Percentiles rank a stretch among this genome's conserved stretches.
These are phyloP conservation scores for Eupsilia transversa DNA, from an alignment of 2,888 invertebrate genomes.

Conservation along the genomic window DNA sequence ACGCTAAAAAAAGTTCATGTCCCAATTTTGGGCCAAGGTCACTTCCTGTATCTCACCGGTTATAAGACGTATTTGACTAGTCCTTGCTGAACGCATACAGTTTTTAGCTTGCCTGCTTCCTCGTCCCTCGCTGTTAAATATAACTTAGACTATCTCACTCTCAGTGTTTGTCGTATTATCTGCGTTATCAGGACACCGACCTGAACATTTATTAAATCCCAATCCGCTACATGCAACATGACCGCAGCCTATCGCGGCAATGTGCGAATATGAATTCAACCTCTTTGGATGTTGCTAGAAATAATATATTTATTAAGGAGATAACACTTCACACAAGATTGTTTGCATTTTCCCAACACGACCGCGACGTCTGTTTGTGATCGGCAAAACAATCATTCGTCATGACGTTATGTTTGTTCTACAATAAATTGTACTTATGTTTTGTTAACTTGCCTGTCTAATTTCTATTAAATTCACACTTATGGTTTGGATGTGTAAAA, in stretches of 20 bases:
- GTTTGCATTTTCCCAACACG: conserved; percentile 60
- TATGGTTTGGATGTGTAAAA: conserved; percentile 33
- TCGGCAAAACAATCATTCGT: conserved; percentile 55
- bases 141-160: neutral
- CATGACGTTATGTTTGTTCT: conserved; percentile 35
- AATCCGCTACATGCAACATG: conserved; percentile 11
- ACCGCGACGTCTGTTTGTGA: conserved; percentile 52
- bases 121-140: neutral
- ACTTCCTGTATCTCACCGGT: neutral
- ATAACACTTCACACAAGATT: conserved; percentile 50
- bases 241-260: conserved; percentile 25
- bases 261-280: conserved; percentile 63
- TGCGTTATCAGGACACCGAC: neutral
- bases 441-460: conserved; percentile 38
- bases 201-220: neutral
- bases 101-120: no score
- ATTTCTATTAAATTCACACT: conserved; percentile 47
- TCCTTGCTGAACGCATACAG: neutral
- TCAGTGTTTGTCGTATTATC: neutral
- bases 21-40: neutral
- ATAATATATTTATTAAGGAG: conserved; percentile 60
- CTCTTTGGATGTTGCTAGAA: conserved; percentile 62
- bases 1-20: neutral
- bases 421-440: conserved; percentile 38
- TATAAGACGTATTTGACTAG: neutral